phyloP scores from a whole-genome alignment of 2,888 invertebrate species.

The Sesamia inferens region DNA sequence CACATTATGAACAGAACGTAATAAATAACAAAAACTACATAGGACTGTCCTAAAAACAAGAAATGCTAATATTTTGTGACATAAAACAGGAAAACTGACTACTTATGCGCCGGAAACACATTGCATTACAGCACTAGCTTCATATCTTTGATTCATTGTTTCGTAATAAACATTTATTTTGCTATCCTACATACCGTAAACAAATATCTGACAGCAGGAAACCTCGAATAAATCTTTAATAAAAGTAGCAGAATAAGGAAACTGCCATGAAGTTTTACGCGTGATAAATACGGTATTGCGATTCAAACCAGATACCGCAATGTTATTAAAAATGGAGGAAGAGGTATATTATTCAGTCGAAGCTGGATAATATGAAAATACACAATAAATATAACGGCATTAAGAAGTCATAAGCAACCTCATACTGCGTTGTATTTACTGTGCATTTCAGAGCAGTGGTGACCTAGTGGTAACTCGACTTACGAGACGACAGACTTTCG shows the following conservation, averaged over 20 bases:
- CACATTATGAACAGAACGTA: constrained; percentile 15
- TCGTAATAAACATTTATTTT: constrained; percentile 65
- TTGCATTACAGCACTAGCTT: constrained; percentile 58
- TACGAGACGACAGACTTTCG: too few species aligned
- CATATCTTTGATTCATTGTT: constrained; percentile 66
- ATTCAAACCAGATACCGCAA: constrained; percentile 14
- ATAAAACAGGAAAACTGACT: constrained; percentile 60
- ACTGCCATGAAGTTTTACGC: constrained; percentile 61
- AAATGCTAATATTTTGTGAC: constrained; percentile 59
- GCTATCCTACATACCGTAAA: constrained; percentile 67
- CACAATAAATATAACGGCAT: too few species aligned
- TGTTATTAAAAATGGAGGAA: constrained; percentile 5
- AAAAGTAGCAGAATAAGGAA: constrained; percentile 63
- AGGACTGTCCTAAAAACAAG: constrained; percentile 55
- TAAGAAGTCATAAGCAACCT: background rate
- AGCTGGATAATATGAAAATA: background rate
- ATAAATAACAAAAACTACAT: constrained; percentile 47
- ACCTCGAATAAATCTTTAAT: constrained; percentile 70
- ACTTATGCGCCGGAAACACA: constrained; percentile 63
- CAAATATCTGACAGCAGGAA: constrained; percentile 69
- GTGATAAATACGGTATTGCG: constrained; percentile 56
- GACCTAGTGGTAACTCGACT: too few species aligned
- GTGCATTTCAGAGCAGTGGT: background rate
- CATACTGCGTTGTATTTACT: background rate
- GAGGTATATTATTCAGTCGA: background rate